Evolutionary conservation across 1,140 invertebrate species (phyloP).

Genomic region (Cataglyphis hispanica): DNA sequence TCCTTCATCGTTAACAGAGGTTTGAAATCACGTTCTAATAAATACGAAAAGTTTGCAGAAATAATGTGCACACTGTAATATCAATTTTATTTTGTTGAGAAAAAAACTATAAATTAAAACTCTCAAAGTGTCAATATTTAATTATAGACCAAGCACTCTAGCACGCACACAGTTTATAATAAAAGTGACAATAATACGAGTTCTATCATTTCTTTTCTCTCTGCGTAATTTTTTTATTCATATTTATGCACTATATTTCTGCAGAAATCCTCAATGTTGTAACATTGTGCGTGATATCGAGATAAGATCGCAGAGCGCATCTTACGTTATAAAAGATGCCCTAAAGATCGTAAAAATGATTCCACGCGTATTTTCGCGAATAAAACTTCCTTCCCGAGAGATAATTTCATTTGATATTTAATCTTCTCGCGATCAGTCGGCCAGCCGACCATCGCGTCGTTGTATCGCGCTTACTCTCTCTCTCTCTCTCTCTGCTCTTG

Average conservation of each 20-base stretch:
- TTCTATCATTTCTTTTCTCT: neutral
- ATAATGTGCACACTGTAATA: constrained; percentile 32
- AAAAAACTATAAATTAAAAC: neutral
- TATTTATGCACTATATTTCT: neutral
- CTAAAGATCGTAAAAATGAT: constrained; percentile 34
- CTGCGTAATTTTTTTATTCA: neutral
- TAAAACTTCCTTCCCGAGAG: constrained; percentile 7
- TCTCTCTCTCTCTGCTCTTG: neutral
- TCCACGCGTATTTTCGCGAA: constrained; percentile 3
- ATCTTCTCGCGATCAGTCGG: constrained; percentile 24
- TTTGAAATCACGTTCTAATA: constrained; percentile 68
- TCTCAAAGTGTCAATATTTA: neutral
- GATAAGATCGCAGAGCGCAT: constrained; percentile 35
- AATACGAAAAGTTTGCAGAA: constrained; percentile 59
- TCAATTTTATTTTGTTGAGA: constrained; percentile 21
- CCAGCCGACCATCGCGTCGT: neutral
- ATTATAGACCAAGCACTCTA: neutral
- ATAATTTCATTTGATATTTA: constrained; percentile 27
- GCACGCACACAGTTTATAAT: neutral
- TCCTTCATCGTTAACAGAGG: constrained; percentile 41
- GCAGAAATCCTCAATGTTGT: neutral
- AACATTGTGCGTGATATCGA: neutral
- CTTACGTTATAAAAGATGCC: constrained; percentile 3
- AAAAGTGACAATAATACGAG: neutral
- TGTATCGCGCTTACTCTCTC: neutral